Base-by-base conservation (phyloP, 2,113 vertebrate genomes). In the Gasterosteus aculeatus region DNA sequence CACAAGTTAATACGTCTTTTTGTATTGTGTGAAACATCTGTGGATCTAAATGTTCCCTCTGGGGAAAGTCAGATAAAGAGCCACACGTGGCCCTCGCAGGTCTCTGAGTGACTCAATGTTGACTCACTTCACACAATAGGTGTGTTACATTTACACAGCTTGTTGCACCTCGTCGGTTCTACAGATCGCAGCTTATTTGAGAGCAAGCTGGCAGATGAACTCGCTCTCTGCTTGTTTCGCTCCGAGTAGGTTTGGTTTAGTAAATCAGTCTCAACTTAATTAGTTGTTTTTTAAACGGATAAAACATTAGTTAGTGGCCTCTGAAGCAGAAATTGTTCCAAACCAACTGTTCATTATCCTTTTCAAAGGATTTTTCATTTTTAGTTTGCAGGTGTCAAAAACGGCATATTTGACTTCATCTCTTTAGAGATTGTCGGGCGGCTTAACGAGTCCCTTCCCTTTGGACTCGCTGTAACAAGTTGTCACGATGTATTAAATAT, bases 71-170 rank as follows among this genome's bases (percentile, higher is more conserved):
- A 10, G 42, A 46, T 46, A 19, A 19, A 46, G 2, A 18, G 14
- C 8, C 19, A 39, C 3, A 3, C 15, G 31, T 38, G 18, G 49
- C 53, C 41, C 11, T n/a, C 19, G 10, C 59, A 63, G 47, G 6
- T 4, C 22, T 53, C 35, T 14, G n/a, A 33, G 26, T n/a, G 10
- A 54, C 38, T 54, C 67, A 57, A 1, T 73, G 53, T 75, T 38
- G 22, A 29, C 14, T 26, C 29, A 38, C 12, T 22, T 75, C 31
- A 66, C 62, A 66, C 51, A 47, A 26, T 12, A 66, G 41, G 41
- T 19, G 54, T 41, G 18, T 58, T 16, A 75, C 63, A 67, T 67
- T 67, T 66, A 49, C 41, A 19, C 19, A 38, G 31, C 26, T 18
- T 33, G 26, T 5, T 49, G 58, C 22, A 51, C 51, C 31, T 26